Percentiles rank a stretch among this genome's conserved stretches.
phyloP scores from a whole-genome alignment of 2,113 vertebrate species.

The Sorex araneus region DNA sequence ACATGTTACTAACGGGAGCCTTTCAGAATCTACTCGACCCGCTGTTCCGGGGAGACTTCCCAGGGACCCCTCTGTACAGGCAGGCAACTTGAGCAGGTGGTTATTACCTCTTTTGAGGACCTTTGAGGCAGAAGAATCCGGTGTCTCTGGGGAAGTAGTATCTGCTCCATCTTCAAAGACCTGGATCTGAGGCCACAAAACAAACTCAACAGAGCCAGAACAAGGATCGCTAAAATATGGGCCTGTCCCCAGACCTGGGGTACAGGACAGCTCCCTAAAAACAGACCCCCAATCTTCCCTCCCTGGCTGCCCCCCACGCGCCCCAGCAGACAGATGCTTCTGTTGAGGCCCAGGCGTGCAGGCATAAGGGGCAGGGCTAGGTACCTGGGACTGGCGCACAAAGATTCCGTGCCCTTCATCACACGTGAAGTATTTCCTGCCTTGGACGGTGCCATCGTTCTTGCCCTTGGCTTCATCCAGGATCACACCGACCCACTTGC shows the following conservation, averaged over 20 bases:
- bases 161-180: constrained; percentile 96
- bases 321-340: constrained; percentile 18
- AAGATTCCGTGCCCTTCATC: constrained; percentile 97
- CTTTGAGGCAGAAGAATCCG: constrained; percentile 92
- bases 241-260: neutral
- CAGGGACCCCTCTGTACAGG: neutral
- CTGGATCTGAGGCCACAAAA: constrained; percentile 93
- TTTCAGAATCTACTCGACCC: neutral
- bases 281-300: neutral
- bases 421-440: constrained; percentile 97
- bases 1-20: neutral
- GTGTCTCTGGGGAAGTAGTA: constrained; percentile 97
- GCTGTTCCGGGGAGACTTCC: neutral
- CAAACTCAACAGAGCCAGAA: constrained; percentile 32
- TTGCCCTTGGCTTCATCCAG: constrained; percentile 98
- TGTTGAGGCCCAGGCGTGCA: constrained; percentile 28
- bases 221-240: neutral
- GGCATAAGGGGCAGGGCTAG: neutral
- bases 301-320: constrained; percentile 16
- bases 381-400: constrained; percentile 98
- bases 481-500: constrained; percentile 99
- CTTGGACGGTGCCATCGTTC: constrained; percentile 98
- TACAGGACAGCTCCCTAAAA: neutral
- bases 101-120: constrained; percentile 94
- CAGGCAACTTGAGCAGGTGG: neutral